Conservation (phyloP, 2,797 vertebrate genomes). For the Cygnus olor region DNA sequence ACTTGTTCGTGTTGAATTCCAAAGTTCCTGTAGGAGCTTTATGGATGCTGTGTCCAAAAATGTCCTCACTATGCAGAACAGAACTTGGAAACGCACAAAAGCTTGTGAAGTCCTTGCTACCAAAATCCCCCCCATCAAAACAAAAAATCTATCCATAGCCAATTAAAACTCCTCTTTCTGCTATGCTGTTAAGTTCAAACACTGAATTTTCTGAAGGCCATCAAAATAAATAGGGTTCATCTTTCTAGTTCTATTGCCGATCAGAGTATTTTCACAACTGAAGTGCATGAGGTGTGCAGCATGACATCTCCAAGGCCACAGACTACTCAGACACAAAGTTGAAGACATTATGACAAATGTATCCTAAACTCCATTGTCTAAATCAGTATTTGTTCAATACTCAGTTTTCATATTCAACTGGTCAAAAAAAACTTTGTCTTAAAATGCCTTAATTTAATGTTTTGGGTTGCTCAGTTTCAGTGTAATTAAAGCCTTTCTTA, state of each 20-base stretch:
- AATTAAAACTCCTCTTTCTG: background rate
- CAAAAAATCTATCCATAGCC: background rate
- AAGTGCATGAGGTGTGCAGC: background rate
- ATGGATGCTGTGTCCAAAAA: background rate
- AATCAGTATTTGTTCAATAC: background rate
- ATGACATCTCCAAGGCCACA: background rate
- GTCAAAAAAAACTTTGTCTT: background rate
- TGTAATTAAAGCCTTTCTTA: conserved; percentile 64
- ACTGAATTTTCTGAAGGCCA: background rate
- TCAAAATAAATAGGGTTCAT: background rate
- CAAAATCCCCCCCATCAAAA: background rate
- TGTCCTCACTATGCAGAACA: background rate
- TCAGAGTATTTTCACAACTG: background rate
- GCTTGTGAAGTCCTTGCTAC: background rate
- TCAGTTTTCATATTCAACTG: background rate
- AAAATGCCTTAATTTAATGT: background rate
- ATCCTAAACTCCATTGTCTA: background rate
- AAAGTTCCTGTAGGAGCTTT: background rate
- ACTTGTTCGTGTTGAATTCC: background rate
- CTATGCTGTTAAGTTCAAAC: background rate
- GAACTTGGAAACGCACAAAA: background rate
- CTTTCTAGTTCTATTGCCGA: background rate
- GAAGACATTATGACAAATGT: background rate
- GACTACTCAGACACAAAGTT: background rate
- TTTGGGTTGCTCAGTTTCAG: conserved; percentile 26